These are phyloP conservation scores for Toxonevra muliebris DNA, from an alignment of 2,888 invertebrate species.

Conservation along the genomic window DNA sequence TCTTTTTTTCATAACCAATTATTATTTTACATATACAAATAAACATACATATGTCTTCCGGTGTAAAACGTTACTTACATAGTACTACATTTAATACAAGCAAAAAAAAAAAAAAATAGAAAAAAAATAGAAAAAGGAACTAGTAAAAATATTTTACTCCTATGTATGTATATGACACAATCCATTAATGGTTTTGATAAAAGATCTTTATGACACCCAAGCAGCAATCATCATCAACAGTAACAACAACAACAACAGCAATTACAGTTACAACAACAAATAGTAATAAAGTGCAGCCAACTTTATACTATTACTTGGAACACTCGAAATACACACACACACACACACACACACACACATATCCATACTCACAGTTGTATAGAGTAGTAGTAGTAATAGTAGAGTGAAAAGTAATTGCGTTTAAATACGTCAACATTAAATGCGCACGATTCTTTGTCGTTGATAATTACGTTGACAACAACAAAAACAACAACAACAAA, in stretches of 20 bases:
- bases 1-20: too few species aligned
- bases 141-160: too few species aligned
- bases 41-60: neutral
- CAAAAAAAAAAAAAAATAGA: neutral
- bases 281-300: neutral
- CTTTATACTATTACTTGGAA: conserved; percentile 18
- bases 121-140: neutral
- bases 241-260: conserved; percentile 10
- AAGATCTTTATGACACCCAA: conserved; percentile 38
- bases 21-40: too few species aligned
- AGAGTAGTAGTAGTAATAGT: neutral
- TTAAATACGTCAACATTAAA: conserved; percentile 41
- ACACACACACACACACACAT: neutral
- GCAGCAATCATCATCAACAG: conserved; percentile 29
- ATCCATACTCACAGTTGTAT: neutral
- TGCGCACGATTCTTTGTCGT: conserved; percentile 26
- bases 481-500: neutral
- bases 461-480: conserved; percentile 28
- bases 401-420: conserved; percentile 42
- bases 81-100: neutral
- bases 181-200: conserved; percentile 35
- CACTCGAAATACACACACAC: neutral
- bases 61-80: conserved; percentile 4
- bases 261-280: conserved; percentile 4
- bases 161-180: conserved; percentile 19